Evolutionary conservation across 2,888 invertebrate species (phyloP).

Genomic region (Tetranychus piercei): DNA sequence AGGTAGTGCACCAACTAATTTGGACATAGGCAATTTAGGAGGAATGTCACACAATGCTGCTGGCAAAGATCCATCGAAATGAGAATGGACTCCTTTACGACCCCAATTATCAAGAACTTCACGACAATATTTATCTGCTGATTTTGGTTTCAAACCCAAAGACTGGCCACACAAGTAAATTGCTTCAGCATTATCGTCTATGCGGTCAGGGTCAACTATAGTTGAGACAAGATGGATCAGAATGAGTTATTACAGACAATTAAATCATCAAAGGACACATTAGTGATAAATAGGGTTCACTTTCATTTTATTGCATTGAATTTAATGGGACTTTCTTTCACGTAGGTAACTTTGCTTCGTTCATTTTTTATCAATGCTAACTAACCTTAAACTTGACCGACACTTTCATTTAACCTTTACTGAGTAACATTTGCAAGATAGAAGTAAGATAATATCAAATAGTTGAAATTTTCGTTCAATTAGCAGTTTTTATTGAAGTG

Average conservation of each 20-base stretch:
- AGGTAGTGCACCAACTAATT: slow-evolving; percentile 28
- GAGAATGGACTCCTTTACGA: slow-evolving; percentile 30
- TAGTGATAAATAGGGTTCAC: too few species aligned
- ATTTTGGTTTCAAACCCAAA: slow-evolving; percentile 40
- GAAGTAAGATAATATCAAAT: too few species aligned
- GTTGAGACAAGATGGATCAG: background rate
- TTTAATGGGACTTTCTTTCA: too few species aligned
- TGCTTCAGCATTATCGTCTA: slow-evolving; percentile 34
- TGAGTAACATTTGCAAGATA: too few species aligned
- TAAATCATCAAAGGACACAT: too few species aligned
- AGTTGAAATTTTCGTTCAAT: too few species aligned
- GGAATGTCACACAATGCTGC: slow-evolving; percentile 30
- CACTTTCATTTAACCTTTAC: too few species aligned
- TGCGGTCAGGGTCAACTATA: slow-evolving; percentile 31
- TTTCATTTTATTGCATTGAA: background rate
- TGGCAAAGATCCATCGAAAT: slow-evolving; percentile 29
- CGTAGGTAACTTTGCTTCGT: too few species aligned
- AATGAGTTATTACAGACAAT: background rate
- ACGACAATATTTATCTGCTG: slow-evolving; percentile 32
- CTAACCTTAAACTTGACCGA: too few species aligned
- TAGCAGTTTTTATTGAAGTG: too few species aligned
- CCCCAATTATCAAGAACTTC: slow-evolving; percentile 38
- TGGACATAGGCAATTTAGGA: slow-evolving; percentile 28
- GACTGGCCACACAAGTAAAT: slow-evolving; percentile 42
- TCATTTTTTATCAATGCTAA: too few species aligned